Evolutionary conservation across 2,797 vertebrate species (phyloP).

Genomic region (Rhodeus uyekii): DNA sequence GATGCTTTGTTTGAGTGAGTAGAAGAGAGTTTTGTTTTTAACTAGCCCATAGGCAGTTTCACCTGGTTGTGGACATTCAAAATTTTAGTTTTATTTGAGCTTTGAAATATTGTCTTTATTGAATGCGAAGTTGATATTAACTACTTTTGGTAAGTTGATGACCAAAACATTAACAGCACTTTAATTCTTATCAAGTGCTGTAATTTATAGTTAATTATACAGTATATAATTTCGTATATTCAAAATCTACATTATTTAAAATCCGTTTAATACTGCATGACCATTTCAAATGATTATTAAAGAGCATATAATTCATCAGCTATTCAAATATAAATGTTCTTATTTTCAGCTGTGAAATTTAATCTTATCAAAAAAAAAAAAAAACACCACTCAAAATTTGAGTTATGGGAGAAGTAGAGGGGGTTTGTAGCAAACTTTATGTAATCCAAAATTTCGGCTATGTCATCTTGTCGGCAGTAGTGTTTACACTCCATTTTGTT

Average conservation of each 20-base stretch:
- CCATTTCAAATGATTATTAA: neutral
- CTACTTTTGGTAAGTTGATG: neutral
- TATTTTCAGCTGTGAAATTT: neutral
- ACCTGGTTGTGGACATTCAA: neutral
- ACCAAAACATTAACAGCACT: neutral
- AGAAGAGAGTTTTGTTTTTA: neutral
- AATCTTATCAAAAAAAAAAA: neutral
- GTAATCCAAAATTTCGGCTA: neutral
- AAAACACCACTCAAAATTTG: neutral
- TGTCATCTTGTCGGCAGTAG: neutral
- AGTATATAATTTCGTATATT: neutral
- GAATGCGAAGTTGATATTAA: neutral
- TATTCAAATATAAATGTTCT: neutral
- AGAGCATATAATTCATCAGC: neutral
- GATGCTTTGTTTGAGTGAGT: slow-evolving; percentile 96
- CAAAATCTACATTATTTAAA: neutral
- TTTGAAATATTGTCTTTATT: neutral
- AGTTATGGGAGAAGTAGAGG: neutral
- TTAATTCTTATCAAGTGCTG: too few species aligned
- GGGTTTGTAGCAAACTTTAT: neutral
- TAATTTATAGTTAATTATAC: neutral
- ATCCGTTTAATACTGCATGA: neutral
- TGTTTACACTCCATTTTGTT: neutral
- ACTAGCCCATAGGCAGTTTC: neutral
- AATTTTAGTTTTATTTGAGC: neutral